Evolutionary conservation across 2,113 vertebrate species (phyloP).

Genomic region (Felis chaus): DNA sequence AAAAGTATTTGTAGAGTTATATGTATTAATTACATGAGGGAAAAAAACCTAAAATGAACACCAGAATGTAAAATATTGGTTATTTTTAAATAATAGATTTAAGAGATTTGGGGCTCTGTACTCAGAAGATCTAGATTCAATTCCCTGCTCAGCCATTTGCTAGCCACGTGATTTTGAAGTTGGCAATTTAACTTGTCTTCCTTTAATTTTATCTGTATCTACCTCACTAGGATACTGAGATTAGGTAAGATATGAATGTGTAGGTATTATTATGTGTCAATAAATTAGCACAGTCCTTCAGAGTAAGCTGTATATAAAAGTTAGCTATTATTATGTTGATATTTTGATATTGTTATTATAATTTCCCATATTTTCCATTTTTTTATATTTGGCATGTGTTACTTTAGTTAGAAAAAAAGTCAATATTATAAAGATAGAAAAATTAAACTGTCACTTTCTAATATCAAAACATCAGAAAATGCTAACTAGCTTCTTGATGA

Average conservation of each 20-base stretch:
- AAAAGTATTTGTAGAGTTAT: not conserved
- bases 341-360: not conserved
- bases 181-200: not conserved
- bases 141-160: not conserved
- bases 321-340: not conserved
- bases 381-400: not conserved
- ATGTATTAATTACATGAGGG: not conserved
- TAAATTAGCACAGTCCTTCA: not conserved
- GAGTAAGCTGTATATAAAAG: not conserved
- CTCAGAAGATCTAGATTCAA: not conserved
- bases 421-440: not conserved
- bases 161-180: not conserved
- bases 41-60: not conserved
- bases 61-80: not conserved
- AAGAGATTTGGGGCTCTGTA: not conserved
- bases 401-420: not conserved
- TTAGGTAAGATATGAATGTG: not conserved
- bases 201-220: not conserved
- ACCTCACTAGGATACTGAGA: rapidly evolving
- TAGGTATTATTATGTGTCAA: not conserved
- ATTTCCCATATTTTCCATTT: not conserved
- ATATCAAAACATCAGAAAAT: not conserved
- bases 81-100: not conserved
- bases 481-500: not conserved
- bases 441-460: not conserved